These are phyloP conservation scores for Dicranocentrus wangi DNA, from an alignment of 2,888 invertebrate genomes.

Conservation along the genomic window DNA sequence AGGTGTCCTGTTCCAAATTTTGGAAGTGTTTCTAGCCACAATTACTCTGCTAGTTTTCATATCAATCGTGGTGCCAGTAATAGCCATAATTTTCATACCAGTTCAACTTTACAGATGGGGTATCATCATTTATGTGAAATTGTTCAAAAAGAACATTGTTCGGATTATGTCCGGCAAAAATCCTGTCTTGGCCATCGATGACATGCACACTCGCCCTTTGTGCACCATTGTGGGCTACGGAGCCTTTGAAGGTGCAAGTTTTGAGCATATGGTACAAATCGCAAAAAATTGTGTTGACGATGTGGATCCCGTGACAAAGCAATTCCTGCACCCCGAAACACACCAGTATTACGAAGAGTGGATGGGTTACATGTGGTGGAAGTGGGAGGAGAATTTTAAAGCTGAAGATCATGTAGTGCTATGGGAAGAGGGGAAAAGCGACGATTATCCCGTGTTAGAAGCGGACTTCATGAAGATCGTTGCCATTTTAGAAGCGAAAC, in stretches of 20 bases:
- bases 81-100: slow-evolving; percentile 54
- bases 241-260: slow-evolving; percentile 64
- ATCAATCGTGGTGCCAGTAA: slow-evolving; percentile 58
- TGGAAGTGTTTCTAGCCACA: slow-evolving; percentile 59
- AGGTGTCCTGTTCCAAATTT: slow-evolving; percentile 32
- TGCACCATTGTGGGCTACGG: slow-evolving; percentile 71
- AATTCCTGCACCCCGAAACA: slow-evolving; percentile 56
- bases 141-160: slow-evolving; percentile 64
- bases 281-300: slow-evolving; percentile 56
- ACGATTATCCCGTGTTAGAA: slow-evolving; percentile 49
- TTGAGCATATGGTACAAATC: slow-evolving; percentile 55
- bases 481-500: slow-evolving; percentile 60
- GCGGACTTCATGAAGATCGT: slow-evolving; percentile 64
- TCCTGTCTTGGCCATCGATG: slow-evolving; percentile 70
- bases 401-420: slow-evolving; percentile 51
- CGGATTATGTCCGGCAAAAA: slow-evolving; percentile 70
- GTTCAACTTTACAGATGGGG: slow-evolving; percentile 58
- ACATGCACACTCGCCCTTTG: slow-evolving; percentile 67
- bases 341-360: slow-evolving; percentile 66
- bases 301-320: slow-evolving; percentile 29
- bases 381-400: slow-evolving; percentile 61
- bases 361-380: slow-evolving; percentile 69
- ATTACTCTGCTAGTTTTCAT: slow-evolving; percentile 66
- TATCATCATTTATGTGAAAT: slow-evolving; percentile 63
- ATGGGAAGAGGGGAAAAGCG: slow-evolving; percentile 57